Evolutionary conservation across 2,888 invertebrate genomes (phyloP).

Genomic region (Aleiodes alternator): DNA sequence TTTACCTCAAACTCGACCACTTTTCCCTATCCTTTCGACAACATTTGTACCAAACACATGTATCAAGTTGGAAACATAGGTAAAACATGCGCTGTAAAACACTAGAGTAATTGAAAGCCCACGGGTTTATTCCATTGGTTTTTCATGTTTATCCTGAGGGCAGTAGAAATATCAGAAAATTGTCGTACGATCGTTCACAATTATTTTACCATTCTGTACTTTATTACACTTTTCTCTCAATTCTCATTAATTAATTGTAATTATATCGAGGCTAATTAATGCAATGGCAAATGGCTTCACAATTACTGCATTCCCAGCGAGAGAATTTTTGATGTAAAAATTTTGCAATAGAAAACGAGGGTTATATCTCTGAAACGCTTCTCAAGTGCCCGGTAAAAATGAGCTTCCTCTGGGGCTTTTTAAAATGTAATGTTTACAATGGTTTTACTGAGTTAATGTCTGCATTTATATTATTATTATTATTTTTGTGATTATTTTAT

Average conservation of each 20-base stretch:
- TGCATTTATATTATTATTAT: not conserved
- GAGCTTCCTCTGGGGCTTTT: not conserved
- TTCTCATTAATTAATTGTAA: not conserved
- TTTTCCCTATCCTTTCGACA: not conserved
- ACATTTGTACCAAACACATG: not conserved
- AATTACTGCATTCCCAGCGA: conserved; percentile 8
- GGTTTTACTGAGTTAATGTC: not conserved
- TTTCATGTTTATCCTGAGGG: conserved; percentile 31
- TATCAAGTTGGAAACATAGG: conserved; percentile 19
- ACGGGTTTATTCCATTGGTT: conserved; percentile 4
- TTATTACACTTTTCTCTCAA: not conserved
- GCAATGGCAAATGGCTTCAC: conserved; percentile 18
- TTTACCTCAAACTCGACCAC: conserved; percentile 13
- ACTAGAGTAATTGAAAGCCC: conserved; percentile 36
- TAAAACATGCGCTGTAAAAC: conserved; percentile 10
- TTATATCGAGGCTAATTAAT: conserved; percentile 22
- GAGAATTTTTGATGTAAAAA: not conserved
- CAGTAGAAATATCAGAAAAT: conserved; percentile 14
- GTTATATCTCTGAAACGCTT: not conserved
- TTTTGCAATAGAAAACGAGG: not conserved
- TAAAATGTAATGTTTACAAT: conserved; percentile 8
- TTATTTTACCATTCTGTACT: not conserved
- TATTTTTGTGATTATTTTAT: not conserved
- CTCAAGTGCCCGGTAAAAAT: conserved; percentile 1
- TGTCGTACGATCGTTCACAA: conserved; percentile 22